These are phyloP conservation scores for Pungitius pungitius DNA, from an alignment of 2,113 vertebrate species.

Conservation along the genomic window DNA sequence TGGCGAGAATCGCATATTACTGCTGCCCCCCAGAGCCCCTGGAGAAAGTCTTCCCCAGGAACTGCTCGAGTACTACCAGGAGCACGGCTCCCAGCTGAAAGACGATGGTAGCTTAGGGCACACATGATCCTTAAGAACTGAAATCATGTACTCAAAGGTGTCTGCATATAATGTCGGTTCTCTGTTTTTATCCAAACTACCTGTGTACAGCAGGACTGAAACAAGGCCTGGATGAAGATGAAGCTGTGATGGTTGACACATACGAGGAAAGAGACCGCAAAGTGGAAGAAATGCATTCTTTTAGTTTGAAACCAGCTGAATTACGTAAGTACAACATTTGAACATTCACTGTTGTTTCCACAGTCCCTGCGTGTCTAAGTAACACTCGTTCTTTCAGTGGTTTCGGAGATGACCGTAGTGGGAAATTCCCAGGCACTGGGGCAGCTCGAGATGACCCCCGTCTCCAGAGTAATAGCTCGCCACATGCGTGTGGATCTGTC, in stretches of 20 bases:
- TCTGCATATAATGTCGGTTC: neutral
- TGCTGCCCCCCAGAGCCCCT: conserved; percentile 84
- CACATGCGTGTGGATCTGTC: conserved; percentile 79
- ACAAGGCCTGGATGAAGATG: conserved; percentile 17
- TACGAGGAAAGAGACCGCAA: conserved; percentile 42
- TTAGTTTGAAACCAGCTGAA: conserved; percentile 21
- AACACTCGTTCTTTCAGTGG: conserved; percentile 10
- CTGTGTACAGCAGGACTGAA: conserved; percentile 44
- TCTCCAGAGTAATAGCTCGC: conserved; percentile 78
- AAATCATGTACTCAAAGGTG: neutral
- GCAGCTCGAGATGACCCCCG: conserved; percentile 76
- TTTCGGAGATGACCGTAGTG: conserved; percentile 53
- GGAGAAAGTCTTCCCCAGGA: conserved; percentile 87
- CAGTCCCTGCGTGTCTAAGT: neutral
- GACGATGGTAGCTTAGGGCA: conserved; percentile 64
- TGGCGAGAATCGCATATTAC: conserved; percentile 76
- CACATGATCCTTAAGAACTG: neutral
- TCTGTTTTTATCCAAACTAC: neutral
- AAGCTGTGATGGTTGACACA: conserved; percentile 39
- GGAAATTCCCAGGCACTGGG: conserved; percentile 55
- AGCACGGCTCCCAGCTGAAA: conserved; percentile 62
- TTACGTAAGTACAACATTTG: conserved; percentile 39
- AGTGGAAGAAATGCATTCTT: conserved; percentile 20
- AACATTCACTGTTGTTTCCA: neutral
- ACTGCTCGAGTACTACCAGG: conserved; percentile 82